Base-by-base conservation (phyloP, 2,888 invertebrate species). In the Deilephila elpenor region DNA sequence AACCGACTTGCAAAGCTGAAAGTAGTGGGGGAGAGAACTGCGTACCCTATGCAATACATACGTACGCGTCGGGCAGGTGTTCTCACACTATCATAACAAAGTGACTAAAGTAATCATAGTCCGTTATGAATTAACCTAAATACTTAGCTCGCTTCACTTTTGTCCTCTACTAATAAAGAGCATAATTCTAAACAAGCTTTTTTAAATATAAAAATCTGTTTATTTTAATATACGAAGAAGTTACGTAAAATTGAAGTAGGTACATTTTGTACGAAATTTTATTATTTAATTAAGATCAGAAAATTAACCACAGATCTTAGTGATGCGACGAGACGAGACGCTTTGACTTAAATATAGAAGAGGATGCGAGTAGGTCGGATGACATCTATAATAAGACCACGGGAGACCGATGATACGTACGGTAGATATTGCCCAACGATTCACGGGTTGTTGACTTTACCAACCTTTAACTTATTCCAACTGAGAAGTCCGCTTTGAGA, bases 341-440 rank as follows among this genome's bases (percentile, higher is more conserved):
- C 88, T 89, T 85, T 86, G 83, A 83, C 88, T 93, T 94, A 94
- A 91, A 94, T 94, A 91, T 93, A 94, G 93, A 93, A 89, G 90
- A 90, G 91, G 92, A 94, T 93, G 91, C 90, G 89, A 90, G 92
- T 92, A 91, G 94, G 92, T 93, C 93, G 92, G 90, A 88, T 94
- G 94, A 93, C 94, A 93, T 92, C 94, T 94, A 94, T 92, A 93
- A 93, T 94, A 94, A 94, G 94, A 91, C 85, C 91, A 90, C 92
- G 91, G 84, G 92, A 92, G 91, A 92, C 91, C 89, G 88, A 87
- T 90, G 88, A 91, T 90, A 89, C 90, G 88, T 85, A 89, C 88
- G 86, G 85, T 84, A 84, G 86, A 88, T 87, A 90, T 91, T 92
- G 90, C 93, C 89, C 91, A 92, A 92, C 90, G 88, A 89, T 88